Evolutionary conservation across 1,140 invertebrate species (phyloP).

Genomic region (Pomacea maculata): DNA sequence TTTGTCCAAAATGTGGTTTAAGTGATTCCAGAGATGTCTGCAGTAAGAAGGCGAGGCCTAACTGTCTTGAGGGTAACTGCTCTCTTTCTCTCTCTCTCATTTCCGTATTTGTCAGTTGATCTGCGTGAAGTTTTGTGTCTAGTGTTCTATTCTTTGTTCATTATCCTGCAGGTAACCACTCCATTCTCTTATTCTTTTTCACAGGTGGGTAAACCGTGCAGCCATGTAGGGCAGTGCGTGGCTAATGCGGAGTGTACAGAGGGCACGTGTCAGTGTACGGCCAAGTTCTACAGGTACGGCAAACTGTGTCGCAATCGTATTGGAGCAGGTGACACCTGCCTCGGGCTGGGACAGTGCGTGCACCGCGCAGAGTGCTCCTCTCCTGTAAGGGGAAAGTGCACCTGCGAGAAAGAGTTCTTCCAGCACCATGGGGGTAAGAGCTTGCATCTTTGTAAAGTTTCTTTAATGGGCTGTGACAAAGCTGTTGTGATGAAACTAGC

Average conservation of each 20-base stretch:
- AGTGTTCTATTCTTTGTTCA: background rate
- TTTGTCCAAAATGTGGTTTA: too few relatives aligned
- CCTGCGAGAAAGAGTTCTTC: constrained; percentile 22
- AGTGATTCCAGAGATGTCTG: too few relatives aligned
- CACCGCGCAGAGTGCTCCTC: constrained; percentile 23
- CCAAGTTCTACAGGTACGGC: constrained; percentile 23
- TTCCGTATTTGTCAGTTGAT: too few relatives aligned
- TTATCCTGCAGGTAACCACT: background rate
- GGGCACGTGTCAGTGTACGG: constrained; percentile 16
- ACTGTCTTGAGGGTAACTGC: too few relatives aligned
- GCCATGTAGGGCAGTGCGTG: constrained; percentile 16
- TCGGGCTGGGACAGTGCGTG: constrained; percentile 19
- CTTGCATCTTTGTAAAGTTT: background rate
- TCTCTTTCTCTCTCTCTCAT: too few relatives aligned
- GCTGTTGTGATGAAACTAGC: too few relatives aligned
- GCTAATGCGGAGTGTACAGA: constrained; percentile 23
- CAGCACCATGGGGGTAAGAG: constrained; percentile 7
- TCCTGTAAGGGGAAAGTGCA: constrained; percentile 22
- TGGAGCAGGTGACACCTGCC: constrained; percentile 13
- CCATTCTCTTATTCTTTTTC: background rate
- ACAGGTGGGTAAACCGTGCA: constrained; percentile 18
- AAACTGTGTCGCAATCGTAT: constrained; percentile 16
- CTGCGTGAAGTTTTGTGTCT: background rate
- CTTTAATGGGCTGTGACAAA: too few relatives aligned
- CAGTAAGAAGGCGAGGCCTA: too few relatives aligned